Evolutionary conservation across 2,797 vertebrate genomes (phyloP).

Genomic region (Peromyscus aztecus): DNA sequence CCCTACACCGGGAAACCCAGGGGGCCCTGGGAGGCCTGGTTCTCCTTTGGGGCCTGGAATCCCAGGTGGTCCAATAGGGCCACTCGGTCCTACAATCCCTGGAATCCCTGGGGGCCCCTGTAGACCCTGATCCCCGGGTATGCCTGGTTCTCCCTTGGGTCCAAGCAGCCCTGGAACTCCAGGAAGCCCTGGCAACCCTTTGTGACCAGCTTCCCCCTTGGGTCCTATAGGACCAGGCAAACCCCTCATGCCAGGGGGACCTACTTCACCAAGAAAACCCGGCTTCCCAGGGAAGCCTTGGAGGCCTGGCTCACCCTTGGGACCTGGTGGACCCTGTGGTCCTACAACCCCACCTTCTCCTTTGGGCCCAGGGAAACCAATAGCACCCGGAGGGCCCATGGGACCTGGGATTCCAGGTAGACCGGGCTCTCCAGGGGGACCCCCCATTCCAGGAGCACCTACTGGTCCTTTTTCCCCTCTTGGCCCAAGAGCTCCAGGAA

Average conservation of each 20-base stretch:
- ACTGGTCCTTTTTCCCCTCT: slow-evolving; percentile 95
- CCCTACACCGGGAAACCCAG: slow-evolving; percentile 94
- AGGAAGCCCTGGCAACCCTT: slow-evolving; percentile 92
- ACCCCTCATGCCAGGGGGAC: slow-evolving; percentile 94
- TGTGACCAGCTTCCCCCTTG: slow-evolving; percentile 93
- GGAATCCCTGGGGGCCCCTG: slow-evolving; percentile 96
- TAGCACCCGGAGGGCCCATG: slow-evolving; percentile 93
- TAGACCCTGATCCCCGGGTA: slow-evolving; percentile 92
- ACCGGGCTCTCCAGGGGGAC: slow-evolving; percentile 92
- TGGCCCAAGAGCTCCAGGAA: slow-evolving; percentile 91
- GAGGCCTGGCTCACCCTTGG: slow-evolving; percentile 93
- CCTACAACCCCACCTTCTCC: slow-evolving; percentile 93
- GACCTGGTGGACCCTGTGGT: slow-evolving; percentile 91
- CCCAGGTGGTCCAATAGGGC: slow-evolving; percentile 96
- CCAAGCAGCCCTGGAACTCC: slow-evolving; percentile 92
- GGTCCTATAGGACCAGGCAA: slow-evolving; percentile 94
- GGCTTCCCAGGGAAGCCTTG: slow-evolving; percentile 94
- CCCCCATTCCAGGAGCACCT: slow-evolving; percentile 93
- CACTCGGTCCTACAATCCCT: slow-evolving; percentile 94
- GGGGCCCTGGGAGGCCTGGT: slow-evolving; percentile 91
- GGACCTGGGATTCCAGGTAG: slow-evolving; percentile 94
- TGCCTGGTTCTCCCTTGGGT: slow-evolving; percentile 92
- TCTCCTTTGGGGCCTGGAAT: slow-evolving; percentile 95
- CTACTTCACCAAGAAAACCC: slow-evolving; percentile 93
- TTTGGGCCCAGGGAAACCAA: slow-evolving; percentile 95